Base-by-base conservation (phyloP, 2,113 vertebrate genomes). In the Austrofundulus limnaeus region DNA sequence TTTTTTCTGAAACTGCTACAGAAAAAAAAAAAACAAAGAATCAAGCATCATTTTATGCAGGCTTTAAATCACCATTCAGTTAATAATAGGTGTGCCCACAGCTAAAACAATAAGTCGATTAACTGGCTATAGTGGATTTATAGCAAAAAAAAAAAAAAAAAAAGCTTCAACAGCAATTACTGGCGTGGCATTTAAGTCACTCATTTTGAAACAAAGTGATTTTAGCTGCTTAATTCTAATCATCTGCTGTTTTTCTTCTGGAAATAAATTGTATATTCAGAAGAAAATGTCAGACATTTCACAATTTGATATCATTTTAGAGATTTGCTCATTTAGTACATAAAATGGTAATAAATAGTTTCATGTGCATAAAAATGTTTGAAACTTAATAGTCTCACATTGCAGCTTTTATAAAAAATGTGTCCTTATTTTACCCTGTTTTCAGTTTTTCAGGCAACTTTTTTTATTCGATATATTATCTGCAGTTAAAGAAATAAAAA, bases 1-100 rank as follows among this genome's bases (percentile, higher is more conserved):
- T 28, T 53, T n/a, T 34, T 45, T 49, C 37, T 58, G 19, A 46
- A 13, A n/a, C 21, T 31, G 1, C 1, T 1, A 41, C 17, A 17
- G 25, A 23, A 46, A 54, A 50, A 38, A 3, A 64, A 38, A 52
- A 39, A 46, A 17, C 43, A 34, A 17, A 41, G 5, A n/a, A 11
- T 52, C 23, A 25, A 11, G 3, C 37, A 55, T 41, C 12, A 43
- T 53, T 63, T 24, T 45, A 62, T 54, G n/a, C 52, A 34, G 28
- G 19, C 48, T 62, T 67, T 14, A 59, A 20, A 59, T 49, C 38
- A 49, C n/a, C 45, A 43, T 34, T 57, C 31, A 57, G 23, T 11
- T 38, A 41, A 19, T 61, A 58, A 47, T 45, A 9, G 11, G 31
- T 42, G 16, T 57, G 17, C 12, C 66, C n/a, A 28, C 17, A 24